These are phyloP conservation scores for honey bee (Apis mellifera) DNA, from an alignment of 1,140 invertebrate genomes.

Conservation along the genomic window DNA sequence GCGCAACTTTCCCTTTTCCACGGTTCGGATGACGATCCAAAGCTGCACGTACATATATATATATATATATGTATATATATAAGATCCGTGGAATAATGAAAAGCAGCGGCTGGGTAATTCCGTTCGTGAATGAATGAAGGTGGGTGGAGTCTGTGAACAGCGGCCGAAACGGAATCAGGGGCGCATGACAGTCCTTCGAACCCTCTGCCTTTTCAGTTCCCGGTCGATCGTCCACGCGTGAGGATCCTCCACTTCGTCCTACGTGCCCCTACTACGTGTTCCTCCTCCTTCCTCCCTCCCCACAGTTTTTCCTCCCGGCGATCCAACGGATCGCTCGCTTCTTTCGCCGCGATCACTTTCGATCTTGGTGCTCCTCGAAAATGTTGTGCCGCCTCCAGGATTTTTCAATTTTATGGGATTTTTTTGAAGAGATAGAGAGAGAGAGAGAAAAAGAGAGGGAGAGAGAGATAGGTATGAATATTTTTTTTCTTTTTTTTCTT, in stretches of 20 bases:
- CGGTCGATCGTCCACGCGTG: constrained; percentile 58
- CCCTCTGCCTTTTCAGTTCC: constrained; percentile 65
- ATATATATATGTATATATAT: no score
- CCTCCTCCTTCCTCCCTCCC: no score
- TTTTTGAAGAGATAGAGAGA: not conserved
- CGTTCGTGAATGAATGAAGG: constrained; percentile 62
- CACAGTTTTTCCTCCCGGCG: not conserved
- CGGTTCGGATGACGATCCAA: constrained; percentile 21
- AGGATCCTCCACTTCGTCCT: constrained; percentile 48
- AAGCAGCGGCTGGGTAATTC: constrained; percentile 52
- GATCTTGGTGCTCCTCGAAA: not conserved
- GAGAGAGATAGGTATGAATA: constrained; percentile 22
- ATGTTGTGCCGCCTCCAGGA: not conserved
- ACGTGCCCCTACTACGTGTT: not conserved
- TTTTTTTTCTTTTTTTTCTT: constrained; percentile 1
- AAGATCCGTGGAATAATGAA: constrained; percentile 40
- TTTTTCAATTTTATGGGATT: constrained; percentile 8
- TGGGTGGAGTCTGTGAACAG: constrained; percentile 59
- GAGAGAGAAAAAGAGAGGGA: no score
- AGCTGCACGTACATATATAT: no score
- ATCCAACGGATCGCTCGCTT: not conserved
- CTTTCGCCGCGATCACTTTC: not conserved
- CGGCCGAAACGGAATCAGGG: constrained; percentile 62
- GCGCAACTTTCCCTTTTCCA: constrained; percentile 45
- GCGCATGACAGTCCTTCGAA: constrained; percentile 60